Evolutionary conservation across 2,888 invertebrate genomes (phyloP), one percentile per base, ranked within the genome.

Genomic region (Hylaea fasciaria): DNA sequence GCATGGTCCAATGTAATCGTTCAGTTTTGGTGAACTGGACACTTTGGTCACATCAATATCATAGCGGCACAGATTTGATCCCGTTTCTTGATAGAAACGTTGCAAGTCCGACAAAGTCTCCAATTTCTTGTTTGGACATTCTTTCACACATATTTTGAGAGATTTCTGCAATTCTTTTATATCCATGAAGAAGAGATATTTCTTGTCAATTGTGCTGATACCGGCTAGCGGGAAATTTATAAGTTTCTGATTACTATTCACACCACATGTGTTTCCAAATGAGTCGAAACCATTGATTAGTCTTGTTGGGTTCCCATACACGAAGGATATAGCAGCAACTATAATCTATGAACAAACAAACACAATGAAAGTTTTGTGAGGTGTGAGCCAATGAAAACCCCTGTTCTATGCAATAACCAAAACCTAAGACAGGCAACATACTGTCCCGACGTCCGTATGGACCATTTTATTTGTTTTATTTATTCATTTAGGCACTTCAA

Each of bases 251-350:
- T 98, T 98, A 68, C 90, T 92, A 74, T 95, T 94, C 22, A 96
- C 95, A 13, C 98, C 98, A 85, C 98, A 99, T 35, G 97, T 97
- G 82, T 98, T 98, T 9, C 98, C 98, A 91, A 97, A 98, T 57
- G 97, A 97, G 84, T 98, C 98, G 85, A 96, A 97, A 14, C 98
- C 98, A 93, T 97, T 97, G 64, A 97, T 95, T 43, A 98, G 94
- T 66, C 97, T 93, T 74, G 95, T 86, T 0, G 98, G 97, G 87
- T 97, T 96, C 14, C 97, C 98, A 82, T 96, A 97, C 0, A 97
- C 96, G 81, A 97, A 95, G 10, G 98, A 96, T 90, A 98, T 97
- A 11, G 95, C 96, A 32, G 97, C 97, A 70, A 97, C 95, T 69
- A 96, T 93, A 74, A 97, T 95, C 97, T 96, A 85, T 59, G 13